Percentiles rank a stretch among this genome's conserved stretches.
These are phyloP conservation scores for Psilopsiagon aurifrons DNA, from an alignment of 2,113 vertebrate species.

Conservation along the genomic window DNA sequence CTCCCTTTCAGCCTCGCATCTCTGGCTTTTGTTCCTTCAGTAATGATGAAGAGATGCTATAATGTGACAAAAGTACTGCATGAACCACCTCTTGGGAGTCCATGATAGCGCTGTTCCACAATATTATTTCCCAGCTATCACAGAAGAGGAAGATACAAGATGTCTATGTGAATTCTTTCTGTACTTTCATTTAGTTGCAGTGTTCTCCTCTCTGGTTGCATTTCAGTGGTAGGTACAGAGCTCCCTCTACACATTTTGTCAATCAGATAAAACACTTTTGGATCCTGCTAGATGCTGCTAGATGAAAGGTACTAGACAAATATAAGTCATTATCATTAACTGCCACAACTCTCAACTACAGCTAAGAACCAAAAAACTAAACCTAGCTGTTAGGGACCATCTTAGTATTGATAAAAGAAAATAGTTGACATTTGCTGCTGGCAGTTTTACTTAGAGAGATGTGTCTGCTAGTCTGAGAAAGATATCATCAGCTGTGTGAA, in stretches of 20 bases:
- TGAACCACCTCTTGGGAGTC: background rate
- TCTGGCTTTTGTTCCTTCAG: background rate
- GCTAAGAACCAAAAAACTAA: slow-evolving; percentile 58
- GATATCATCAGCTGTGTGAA: slow-evolving; percentile 66
- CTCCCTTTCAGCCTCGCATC: background rate
- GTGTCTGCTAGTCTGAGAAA: slow-evolving; percentile 71
- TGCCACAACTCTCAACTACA: slow-evolving; percentile 54
- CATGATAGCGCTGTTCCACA: background rate
- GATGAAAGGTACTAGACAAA: slow-evolving; percentile 63
- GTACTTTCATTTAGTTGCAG: background rate
- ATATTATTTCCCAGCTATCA: background rate
- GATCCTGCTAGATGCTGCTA: slow-evolving; percentile 30
- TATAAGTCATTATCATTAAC: slow-evolving; percentile 60
- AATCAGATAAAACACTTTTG: slow-evolving; percentile 21
- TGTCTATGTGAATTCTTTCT: background rate
- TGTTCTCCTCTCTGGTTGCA: background rate
- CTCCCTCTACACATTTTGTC: slow-evolving; percentile 31
- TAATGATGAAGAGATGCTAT: background rate
- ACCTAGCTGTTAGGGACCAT: slow-evolving; percentile 69
- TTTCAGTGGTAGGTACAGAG: slow-evolving; percentile 24
- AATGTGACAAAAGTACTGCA: background rate
- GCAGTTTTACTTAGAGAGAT: slow-evolving; percentile 74
- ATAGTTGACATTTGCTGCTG: slow-evolving; percentile 75
- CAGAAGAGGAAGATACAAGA: background rate
- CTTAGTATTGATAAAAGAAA: slow-evolving; percentile 74